Evolutionary conservation across 2,888 invertebrate species (phyloP), one percentile per base, ranked within the genome.

Genomic region (Acronicta alni): DNA sequence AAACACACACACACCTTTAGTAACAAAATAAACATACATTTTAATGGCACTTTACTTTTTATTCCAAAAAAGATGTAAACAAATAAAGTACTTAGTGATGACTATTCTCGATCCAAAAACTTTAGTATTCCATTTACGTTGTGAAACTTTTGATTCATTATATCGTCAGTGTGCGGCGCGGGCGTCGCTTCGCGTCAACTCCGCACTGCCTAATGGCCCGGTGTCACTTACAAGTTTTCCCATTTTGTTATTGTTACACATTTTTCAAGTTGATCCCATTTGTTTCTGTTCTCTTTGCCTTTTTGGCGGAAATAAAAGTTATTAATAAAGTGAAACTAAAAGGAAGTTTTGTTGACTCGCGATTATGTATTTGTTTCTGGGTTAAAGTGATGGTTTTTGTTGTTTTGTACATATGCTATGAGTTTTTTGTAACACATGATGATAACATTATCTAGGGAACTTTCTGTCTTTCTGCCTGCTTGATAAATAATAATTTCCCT

Each of bases 241-340:
- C 85, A 87, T 89, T 88, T 82, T 81, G 84, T 89, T 89, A 89
- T 89, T 88, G 86, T 86, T 85, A 85, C 81, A 86, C 86, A 88
- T 89, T 89, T 88, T 86, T 89, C 86, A 86, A 88, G 82, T 79
- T 84, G 84, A 87, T 87, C 85, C 83, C 87, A 88, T 89, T 89
- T 88, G 85, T 88, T 85, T 80, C 79, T 81, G 79, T 82, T 81
- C 77, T 77, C 76, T 75, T 68, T 60, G 81, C 84, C 78, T 82
- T 83, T 82, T 75, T 77, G 60, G 71, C 49, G 69, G 70, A 75
- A 79, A 81, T 79, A 80, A 81, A 84, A 83, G 78, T 84, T 82
- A 73, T 76, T 84, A 82, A 86, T 84, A 83, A 82, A 85, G 81
- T 79, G 73, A 65, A 83, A 81, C 77, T 66, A 76, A 55, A 81